These are phyloP conservation scores for Trissolcus brochymenae DNA, from an alignment of 2,888 invertebrate genomes.

Conservation along the genomic window DNA sequence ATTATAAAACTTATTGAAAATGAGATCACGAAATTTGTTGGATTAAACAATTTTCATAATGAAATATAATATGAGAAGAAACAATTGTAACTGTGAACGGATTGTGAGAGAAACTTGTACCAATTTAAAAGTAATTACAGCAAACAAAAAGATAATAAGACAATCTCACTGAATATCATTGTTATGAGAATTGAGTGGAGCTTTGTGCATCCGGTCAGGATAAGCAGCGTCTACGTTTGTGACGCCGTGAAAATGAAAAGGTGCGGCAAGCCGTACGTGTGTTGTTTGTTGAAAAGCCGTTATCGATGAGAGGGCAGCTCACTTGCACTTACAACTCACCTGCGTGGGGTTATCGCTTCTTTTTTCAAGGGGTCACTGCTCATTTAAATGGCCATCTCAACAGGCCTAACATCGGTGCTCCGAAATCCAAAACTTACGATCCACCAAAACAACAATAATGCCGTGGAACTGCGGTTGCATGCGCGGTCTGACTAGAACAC, in stretches of 20 bases:
- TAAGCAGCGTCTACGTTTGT: not conserved
- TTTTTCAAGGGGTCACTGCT: conserved; percentile 8
- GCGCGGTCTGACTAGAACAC: conserved; percentile 19
- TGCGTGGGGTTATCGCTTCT: conserved; percentile 5
- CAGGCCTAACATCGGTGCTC: conserved; percentile 7
- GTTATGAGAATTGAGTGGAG: not conserved
- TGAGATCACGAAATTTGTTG: too few relatives aligned
- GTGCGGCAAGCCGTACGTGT: conserved; percentile 5
- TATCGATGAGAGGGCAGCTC: not conserved
- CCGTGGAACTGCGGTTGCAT: not conserved
- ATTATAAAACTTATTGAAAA: too few relatives aligned
- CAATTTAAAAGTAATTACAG: too few relatives aligned
- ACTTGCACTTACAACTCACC: conserved; percentile 2
- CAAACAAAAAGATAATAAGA: too few relatives aligned
- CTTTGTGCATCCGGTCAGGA: not conserved
- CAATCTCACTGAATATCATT: too few relatives aligned
- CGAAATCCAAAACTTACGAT: not conserved
- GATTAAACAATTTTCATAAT: too few relatives aligned
- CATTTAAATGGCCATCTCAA: conserved; percentile 10
- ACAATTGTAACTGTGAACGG: too few relatives aligned
- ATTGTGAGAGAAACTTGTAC: too few relatives aligned
- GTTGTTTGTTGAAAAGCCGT: conserved; percentile 21
- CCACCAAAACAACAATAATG: conserved; percentile 5
- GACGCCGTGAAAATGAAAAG: conserved; percentile 14
- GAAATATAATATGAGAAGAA: too few relatives aligned